Evolutionary conservation across 1,140 invertebrate species (phyloP), one percentile per base, ranked within the genome.

Genomic region (Drosophila repleta): DNA sequence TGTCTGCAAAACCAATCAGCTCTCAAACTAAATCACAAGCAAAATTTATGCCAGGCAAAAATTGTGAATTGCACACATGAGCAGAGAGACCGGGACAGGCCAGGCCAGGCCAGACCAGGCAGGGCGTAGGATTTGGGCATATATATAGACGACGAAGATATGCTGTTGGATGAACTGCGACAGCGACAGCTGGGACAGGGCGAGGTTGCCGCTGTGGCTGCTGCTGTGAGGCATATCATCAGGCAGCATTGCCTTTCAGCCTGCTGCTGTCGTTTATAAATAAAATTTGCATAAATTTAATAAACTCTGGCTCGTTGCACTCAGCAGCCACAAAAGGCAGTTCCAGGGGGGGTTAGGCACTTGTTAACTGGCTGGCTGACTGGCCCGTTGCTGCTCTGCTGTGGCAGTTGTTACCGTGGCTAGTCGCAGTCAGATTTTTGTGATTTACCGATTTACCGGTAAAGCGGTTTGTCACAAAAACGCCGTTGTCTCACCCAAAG

Each of bases 211-310:
- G 41, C 41, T 32, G 4, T 8, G 45, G 39, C 7, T 13, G 55
- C 10, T 55, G 35, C 52, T 39, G 18, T 55, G 17, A n/a, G 58
- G 48, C 18, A 61, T 60, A 49, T 35, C 57, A 39, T 43, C 8
- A 29, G 37, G 60, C 43, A 24, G 46, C 10, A 43, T 35, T 35
- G 32, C 32, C 32, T 35, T 35, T 35, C 32, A 35, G 61, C 10
- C 29, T 45, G 58, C 32, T 35, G 48, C 63, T 76, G 82, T 76
- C 83, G 87, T 88, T 88, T 87, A 83, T 87, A 87, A 87, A 87
- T 87, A 87, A 87, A 87, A 87, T 87, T 87, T 87, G 83, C 83
- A 87, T 87, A 87, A 87, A 87, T 87, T 87, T 88, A 87, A 87
- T 87, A 87, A 87, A 87, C 83, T 83, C 71, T 76, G 32, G 71